These are phyloP conservation scores for Agonopterix heracliana DNA, from an alignment of 2,888 invertebrate genomes.

Conservation along the genomic window DNA sequence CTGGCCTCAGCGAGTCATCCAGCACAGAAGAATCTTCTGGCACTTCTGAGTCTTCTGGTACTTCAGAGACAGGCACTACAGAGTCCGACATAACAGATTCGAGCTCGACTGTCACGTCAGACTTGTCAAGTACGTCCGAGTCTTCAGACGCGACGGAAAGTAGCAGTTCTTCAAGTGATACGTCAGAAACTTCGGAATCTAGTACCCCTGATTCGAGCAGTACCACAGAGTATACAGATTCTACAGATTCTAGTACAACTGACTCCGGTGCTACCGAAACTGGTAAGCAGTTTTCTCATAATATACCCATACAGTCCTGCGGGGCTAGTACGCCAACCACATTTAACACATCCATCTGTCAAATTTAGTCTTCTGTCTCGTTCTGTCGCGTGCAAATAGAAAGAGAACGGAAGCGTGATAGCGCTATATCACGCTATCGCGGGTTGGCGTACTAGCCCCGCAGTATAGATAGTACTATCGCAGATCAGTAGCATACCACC, in stretches of 20 bases:
- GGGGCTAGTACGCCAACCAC: no score
- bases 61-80: slow-evolving; percentile 2
- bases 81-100: slow-evolving; percentile 4
- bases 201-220: slow-evolving; percentile 3
- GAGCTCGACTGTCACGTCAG: slow-evolving; percentile 1
- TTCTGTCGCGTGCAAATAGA: no score
- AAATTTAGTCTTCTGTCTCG: no score
- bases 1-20: neutral
- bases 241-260: slow-evolving; percentile 1
- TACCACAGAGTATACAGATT: slow-evolving; percentile 4
- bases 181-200: slow-evolving; percentile 2
- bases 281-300: neutral
- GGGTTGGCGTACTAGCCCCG: no score
- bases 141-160: slow-evolving; percentile 5
- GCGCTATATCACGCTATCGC: no score
- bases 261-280: slow-evolving; percentile 9
- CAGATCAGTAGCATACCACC: no score
- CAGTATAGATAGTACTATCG: no score
- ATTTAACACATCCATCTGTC: no score
- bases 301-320: no score
- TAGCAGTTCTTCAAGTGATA: neutral
- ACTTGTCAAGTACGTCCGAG: neutral
- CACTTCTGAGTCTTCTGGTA: slow-evolving; percentile 4
- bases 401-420: no score
- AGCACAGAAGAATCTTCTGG: neutral